A percentile compares a stretch with the other conserved stretches of the same genome.
These are phyloP conservation scores for Dascyllus trimaculatus DNA, from an alignment of 2,113 vertebrate genomes.

Conservation along the genomic window DNA sequence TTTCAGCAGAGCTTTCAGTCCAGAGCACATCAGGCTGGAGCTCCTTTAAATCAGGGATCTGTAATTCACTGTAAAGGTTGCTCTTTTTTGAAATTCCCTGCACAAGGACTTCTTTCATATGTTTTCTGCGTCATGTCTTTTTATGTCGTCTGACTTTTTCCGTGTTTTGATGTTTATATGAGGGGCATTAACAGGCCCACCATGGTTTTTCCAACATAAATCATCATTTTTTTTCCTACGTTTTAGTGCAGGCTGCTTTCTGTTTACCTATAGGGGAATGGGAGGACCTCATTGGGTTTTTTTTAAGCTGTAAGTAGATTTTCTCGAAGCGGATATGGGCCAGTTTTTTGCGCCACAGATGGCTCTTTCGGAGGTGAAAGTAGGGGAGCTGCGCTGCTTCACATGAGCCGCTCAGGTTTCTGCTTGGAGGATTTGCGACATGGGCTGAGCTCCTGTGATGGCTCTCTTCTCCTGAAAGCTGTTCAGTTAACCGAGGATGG, in stretches of 20 bases:
- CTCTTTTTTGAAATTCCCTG: conserved; percentile 19
- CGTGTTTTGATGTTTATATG: conserved; percentile 65
- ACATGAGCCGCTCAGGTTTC: conserved; percentile 55
- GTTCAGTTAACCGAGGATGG: conserved; percentile 61
- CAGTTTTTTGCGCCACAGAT: conserved; percentile 38
- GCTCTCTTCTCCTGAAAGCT: conserved; percentile 56
- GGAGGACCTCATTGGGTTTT: conserved; percentile 62
- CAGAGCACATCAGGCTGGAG: conserved; percentile 27
- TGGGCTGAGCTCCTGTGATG: conserved; percentile 78
- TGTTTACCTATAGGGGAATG: conserved; percentile 69
- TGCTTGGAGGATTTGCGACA: conserved; percentile 64
- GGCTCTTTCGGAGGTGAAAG: conserved; percentile 42
- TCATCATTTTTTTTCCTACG: conserved; percentile 35
- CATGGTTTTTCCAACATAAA: conserved; percentile 66
- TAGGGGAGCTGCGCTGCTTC: conserved; percentile 34
- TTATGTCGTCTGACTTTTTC: conserved; percentile 55
- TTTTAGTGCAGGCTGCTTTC: conserved; percentile 50
- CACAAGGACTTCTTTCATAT: conserved; percentile 70
- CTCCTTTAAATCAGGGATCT: conserved; percentile 36
- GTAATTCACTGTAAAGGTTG: conserved; percentile 42
- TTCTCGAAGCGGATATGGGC: conserved; percentile 62
- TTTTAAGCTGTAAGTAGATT: conserved; percentile 28
- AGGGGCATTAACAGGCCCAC: conserved; percentile 55
- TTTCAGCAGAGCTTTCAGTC: conserved; percentile 24
- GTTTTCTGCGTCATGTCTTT: conserved; percentile 60